Evolutionary conservation across 1,140 invertebrate genomes (phyloP).

Genomic region (Dinoponera quadriceps): DNA sequence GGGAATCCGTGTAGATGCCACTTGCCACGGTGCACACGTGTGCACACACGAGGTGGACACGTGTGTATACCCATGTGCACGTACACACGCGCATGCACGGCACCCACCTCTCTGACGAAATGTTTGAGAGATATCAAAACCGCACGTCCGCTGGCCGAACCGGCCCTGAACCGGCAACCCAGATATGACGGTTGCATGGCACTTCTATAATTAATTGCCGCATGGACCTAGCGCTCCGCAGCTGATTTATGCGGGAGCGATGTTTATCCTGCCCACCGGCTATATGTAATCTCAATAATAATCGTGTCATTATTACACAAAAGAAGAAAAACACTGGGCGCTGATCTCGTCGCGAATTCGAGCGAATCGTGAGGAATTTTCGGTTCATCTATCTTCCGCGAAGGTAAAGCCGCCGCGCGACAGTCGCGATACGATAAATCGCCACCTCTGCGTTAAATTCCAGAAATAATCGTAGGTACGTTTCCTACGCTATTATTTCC

Average conservation of each 20-base stretch:
- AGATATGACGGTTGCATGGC: conserved; percentile 57
- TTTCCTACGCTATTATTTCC: conserved; percentile 30
- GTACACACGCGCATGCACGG: not conserved
- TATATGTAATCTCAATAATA: conserved; percentile 42
- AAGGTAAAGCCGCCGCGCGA: not conserved
- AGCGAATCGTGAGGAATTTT: not conserved
- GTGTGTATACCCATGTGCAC: not conserved
- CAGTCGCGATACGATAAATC: conserved; percentile 5
- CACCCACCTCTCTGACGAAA: conserved; percentile 33
- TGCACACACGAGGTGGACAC: not conserved
- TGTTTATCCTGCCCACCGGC: conserved; percentile 8
- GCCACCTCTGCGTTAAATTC: not conserved
- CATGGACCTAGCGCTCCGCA: conserved; percentile 27
- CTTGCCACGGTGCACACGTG: conserved; percentile 30
- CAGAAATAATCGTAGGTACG: conserved; percentile 22
- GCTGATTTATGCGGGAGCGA: conserved; percentile 45
- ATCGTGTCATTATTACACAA: not conserved
- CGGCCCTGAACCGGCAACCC: conserved; percentile 44
- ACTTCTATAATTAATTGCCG: conserved; percentile 56
- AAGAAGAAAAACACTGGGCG: not conserved
- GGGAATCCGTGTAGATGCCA: conserved; percentile 63
- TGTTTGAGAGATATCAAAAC: conserved; percentile 60
- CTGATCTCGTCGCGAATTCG: not conserved
- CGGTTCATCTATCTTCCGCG: not conserved
- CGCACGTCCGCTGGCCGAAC: conserved; percentile 31